A percentile compares a stretch with the other conserved stretches of the same genome.
phyloP scores from a whole-genome alignment of 2,888 invertebrate species.

The Melinaea menophilus region DNA sequence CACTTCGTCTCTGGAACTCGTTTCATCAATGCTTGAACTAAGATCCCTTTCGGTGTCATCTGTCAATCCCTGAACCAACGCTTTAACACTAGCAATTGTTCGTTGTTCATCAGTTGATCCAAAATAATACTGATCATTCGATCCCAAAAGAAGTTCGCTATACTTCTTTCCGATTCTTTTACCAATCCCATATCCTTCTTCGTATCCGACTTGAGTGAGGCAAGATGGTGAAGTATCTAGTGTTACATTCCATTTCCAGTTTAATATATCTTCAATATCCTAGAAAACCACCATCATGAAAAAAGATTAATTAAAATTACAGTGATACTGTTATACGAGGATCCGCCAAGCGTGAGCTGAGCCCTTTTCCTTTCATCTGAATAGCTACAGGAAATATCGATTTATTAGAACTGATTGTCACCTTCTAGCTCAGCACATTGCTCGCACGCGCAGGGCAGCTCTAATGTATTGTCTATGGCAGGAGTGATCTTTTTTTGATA shows the following conservation, averaged over 20 bases:
- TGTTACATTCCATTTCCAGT: slow-evolving; percentile 82
- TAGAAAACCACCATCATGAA: slow-evolving; percentile 36
- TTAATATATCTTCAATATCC: slow-evolving; percentile 81
- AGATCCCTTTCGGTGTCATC: slow-evolving; percentile 46
- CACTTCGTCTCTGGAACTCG: slow-evolving; percentile 49
- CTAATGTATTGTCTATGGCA: no score
- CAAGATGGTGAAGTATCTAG: slow-evolving; percentile 75
- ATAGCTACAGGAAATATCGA: no score
- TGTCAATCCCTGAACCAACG: slow-evolving; percentile 78
- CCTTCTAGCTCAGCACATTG: no score
- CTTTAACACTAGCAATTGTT: slow-evolving; percentile 78
- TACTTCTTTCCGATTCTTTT: slow-evolving; percentile 52
- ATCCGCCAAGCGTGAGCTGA: not conserved
- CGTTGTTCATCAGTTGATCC: slow-evolving; percentile 79
- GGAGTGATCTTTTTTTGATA: no score
- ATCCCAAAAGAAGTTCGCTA: slow-evolving; percentile 62
- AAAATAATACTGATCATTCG: slow-evolving; percentile 75
- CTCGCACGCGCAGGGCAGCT: no score
- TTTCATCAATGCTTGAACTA: slow-evolving; percentile 39
- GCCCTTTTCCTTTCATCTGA: no score
- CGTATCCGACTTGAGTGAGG: slow-evolving; percentile 78
- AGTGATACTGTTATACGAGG: no score
- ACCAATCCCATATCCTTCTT: slow-evolving; percentile 82
- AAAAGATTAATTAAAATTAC: no score
- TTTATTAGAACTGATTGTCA: no score